A percentile compares a stretch with the other conserved stretches of the same genome.
phyloP scores from a whole-genome alignment of 2,113 vertebrate genomes.

The Galemys pyrenaicus region DNA sequence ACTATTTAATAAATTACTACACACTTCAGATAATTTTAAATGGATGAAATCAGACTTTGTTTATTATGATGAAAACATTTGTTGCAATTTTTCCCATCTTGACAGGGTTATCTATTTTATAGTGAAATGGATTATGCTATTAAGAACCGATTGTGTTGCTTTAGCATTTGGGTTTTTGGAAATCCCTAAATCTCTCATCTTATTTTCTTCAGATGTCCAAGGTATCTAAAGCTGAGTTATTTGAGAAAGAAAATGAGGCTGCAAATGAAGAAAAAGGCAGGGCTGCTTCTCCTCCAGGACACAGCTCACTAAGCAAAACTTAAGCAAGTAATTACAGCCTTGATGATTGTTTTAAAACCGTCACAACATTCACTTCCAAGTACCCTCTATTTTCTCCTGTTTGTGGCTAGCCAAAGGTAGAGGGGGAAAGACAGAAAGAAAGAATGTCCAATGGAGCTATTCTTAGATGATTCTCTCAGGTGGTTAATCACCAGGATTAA shows the following conservation, averaged over 20 bases:
- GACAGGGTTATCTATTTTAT: not conserved
- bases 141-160: slow-evolving; percentile 70
- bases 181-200: slow-evolving; percentile 69
- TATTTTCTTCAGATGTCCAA: slow-evolving; percentile 52
- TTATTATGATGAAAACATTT: not conserved
- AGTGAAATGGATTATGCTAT: slow-evolving; percentile 77
- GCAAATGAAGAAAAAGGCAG: slow-evolving; percentile 61
- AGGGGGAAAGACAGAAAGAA: not conserved
- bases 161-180: slow-evolving; percentile 74
- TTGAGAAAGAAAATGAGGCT: slow-evolving; percentile 33
- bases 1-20: not conserved
- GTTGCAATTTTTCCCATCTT: not conserved
- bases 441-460: slow-evolving; percentile 13
- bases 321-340: not conserved
- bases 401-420: slow-evolving; percentile 50
- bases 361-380: slow-evolving; percentile 34
- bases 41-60: not conserved
- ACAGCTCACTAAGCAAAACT: not conserved
- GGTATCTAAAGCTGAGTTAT: slow-evolving; percentile 54
- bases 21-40: not conserved
- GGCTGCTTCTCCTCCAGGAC: slow-evolving; percentile 8
- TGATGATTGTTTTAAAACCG: slow-evolving; percentile 18
- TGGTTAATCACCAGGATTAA: slow-evolving; percentile 69
- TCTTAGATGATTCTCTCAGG: slow-evolving; percentile 73
- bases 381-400: slow-evolving; percentile 40